Evolutionary conservation across 53 echinoderm and acorn worm genomes (phyloP).

Genomic region (Holothuria leucospilota): DNA sequence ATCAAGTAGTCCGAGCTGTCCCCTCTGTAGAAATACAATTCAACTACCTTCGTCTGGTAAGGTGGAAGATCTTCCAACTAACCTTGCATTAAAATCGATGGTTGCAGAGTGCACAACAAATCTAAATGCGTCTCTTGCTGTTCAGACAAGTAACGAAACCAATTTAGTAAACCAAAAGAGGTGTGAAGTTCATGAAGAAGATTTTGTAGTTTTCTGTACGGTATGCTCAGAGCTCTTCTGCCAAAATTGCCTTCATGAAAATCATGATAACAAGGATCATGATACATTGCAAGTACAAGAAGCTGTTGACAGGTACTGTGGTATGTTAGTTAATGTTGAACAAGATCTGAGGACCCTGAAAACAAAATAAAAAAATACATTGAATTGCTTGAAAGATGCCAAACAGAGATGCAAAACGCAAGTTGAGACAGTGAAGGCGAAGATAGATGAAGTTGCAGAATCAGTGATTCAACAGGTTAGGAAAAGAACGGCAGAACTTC

Average conservation of each 20-base stretch:
- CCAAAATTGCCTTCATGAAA: background rate
- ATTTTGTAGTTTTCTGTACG: background rate
- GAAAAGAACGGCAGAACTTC: background rate
- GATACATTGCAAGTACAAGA: background rate
- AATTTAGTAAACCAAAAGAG: no score
- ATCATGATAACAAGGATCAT: background rate
- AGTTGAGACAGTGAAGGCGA: background rate
- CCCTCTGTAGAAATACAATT: background rate
- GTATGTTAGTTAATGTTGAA: background rate
- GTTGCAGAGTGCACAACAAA: background rate
- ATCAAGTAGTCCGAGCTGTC: background rate
- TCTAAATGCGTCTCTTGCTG: no score
- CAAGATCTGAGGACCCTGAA: background rate
- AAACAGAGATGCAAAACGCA: background rate
- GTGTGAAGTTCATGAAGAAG: background rate
- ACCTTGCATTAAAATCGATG: background rate
- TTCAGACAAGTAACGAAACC: background rate
- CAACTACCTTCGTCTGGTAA: background rate
- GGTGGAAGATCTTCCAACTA: slow-evolving; percentile 3
- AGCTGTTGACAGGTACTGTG: background rate
- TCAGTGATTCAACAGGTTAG: background rate
- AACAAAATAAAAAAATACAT: background rate
- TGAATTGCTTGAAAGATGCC: background rate
- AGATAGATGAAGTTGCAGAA: background rate
- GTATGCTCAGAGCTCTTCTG: background rate